Percentiles rank a stretch among this genome's conserved stretches.
Conservation (phyloP, 2,888 invertebrate genomes). For the Ochropleura leucogaster region DNA sequence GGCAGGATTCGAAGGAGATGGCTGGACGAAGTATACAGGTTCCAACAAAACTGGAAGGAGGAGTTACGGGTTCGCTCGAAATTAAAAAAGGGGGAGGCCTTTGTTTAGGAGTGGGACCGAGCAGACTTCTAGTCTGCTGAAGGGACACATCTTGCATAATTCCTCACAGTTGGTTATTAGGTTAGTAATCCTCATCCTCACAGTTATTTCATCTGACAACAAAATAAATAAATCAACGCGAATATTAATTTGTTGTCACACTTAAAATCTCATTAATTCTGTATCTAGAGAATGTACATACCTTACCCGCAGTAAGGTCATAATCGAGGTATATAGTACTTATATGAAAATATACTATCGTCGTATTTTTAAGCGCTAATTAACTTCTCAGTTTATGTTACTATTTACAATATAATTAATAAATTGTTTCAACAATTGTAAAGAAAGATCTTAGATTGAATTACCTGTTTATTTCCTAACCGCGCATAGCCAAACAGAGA, state of each 20-base stretch:
- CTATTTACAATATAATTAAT: neutral
- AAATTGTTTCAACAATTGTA: neutral
- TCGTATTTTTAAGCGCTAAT: neutral
- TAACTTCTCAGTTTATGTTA: neutral
- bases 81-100: no score
- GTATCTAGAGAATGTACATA: conserved; percentile 19
- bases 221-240: neutral
- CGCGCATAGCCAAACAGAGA: conserved; percentile 65
- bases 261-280: conserved; percentile 19
- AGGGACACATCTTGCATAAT: neutral
- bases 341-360: neutral
- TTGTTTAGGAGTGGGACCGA: no score
- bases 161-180: neutral
- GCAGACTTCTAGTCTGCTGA: no score
- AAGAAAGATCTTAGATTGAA: neutral
- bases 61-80: no score
- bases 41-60: no score
- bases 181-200: neutral
- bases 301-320: conserved; percentile 32
- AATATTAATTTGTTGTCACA: neutral
- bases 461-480: conserved; percentile 22
- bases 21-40: no score
- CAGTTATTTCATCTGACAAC: neutral
- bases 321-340: neutral
- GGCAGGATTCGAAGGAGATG: no score